Percentiles rank a stretch among this genome's conserved stretches.
Evolutionary conservation across 2,113 vertebrate genomes (phyloP).

Genomic region (Oxyruncus cristatus): DNA sequence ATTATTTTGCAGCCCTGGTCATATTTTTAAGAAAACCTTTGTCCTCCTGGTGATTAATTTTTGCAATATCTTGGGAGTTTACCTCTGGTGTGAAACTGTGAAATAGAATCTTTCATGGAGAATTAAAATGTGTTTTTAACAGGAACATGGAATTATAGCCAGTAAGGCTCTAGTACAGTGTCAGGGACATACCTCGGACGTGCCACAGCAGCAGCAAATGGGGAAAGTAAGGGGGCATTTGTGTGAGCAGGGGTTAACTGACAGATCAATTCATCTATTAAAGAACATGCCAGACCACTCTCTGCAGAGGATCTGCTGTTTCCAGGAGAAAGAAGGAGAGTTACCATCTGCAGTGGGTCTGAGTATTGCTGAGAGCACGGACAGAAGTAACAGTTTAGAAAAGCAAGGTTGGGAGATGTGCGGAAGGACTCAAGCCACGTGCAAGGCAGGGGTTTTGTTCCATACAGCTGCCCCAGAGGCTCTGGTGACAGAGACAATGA

Average conservation of each 20-base stretch:
- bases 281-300: neutral
- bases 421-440: neutral
- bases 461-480: neutral
- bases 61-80: neutral
- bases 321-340: neutral
- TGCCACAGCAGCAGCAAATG: neutral
- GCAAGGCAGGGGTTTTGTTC: neutral
- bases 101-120: neutral
- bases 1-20: neutral
- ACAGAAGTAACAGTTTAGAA: neutral
- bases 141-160: neutral
- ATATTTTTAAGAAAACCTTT: neutral
- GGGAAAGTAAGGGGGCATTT: neutral
- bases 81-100: neutral
- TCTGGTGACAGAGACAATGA: no score
- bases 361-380: neutral
- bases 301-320: neutral
- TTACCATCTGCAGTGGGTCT: neutral
- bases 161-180: neutral
- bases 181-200: neutral
- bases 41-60: neutral
- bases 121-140: neutral
- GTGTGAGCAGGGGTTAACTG: neutral
- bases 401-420: neutral
- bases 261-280: neutral